Base-by-base conservation (phyloP, 1,140 invertebrate genomes). In the Dinothrombium tinctorium region DNA sequence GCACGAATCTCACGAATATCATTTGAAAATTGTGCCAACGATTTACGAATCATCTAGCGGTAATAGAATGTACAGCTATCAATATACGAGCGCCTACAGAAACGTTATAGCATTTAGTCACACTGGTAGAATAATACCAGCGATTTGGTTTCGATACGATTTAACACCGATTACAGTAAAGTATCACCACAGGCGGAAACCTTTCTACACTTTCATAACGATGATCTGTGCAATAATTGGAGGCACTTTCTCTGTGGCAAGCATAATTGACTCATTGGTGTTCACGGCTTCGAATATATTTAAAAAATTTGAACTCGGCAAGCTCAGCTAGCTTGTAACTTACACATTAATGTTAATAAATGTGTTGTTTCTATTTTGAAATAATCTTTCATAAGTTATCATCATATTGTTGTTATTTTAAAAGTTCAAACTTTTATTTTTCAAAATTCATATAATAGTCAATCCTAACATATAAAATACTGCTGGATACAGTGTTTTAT, bases 221-320 rank as follows among this genome's bases (percentile, higher is more conserved):
- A 68, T 64, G 65, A 54, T 71, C n/a, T 74, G 69, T 58, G 72
- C 71, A 9, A 71, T 73, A 43, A 59, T 73, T 37, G 71, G 71
- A 32, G 71, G 72, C 44, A 68, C 71, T 2, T 73, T 72, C 49
- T 73, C 72, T 3, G 69, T 74, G 4, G 69, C 70, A 29, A 63
- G 65, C 4, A 69, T 74, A 32, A 56, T 73, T 37, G 70, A 74
- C 51, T 66, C 69, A 0, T 56, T 67, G 33, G 54, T 72, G 15
- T 73, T 71, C 48, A 64, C 69, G 12, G 66, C 68, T 21, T 55
- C 64, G 23, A 66, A 69, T 52, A 49, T 70, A 4, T 64, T 69
- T 48, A 65, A 62, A 45, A 72, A 72, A 47, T 51, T 59, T 41
- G 59, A 65, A 48, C 39, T 64, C 12, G 63, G 62, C 39, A 64